Conservation (phyloP, 2,888 invertebrate species). For the Eupeodes luniger region DNA sequence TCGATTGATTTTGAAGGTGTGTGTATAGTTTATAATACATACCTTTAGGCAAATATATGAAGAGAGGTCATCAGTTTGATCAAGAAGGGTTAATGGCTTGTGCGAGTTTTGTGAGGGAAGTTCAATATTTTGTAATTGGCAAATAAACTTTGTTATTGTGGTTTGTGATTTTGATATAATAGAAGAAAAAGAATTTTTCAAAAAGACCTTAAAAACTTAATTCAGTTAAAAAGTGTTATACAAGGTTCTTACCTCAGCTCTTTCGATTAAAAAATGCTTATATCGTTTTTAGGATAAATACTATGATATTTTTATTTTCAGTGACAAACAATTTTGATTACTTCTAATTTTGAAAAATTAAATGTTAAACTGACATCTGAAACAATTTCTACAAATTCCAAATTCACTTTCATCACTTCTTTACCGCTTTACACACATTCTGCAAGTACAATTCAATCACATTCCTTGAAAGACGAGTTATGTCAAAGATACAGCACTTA, state of each 20-base stretch:
- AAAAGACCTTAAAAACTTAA: too few species aligned
- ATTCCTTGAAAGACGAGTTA: not conserved
- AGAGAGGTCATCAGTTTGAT: constrained; percentile 63
- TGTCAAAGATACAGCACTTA: constrained; percentile 28
- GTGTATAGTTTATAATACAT: not conserved
- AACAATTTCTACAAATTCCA: not conserved
- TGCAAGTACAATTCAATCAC: constrained; percentile 6
- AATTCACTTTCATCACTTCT: not conserved
- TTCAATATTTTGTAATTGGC: constrained; percentile 16
- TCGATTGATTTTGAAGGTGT: constrained; percentile 51
- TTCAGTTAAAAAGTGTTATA: too few species aligned
- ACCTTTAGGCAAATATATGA: constrained; percentile 20
- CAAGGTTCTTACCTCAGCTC: constrained; percentile 4
- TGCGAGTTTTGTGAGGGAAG: constrained; percentile 28
- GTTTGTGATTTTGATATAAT: not conserved
- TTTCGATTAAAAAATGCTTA: not conserved
- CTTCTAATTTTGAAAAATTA: too few species aligned
- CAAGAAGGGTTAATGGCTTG: constrained; percentile 68
- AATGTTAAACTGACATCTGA: too few species aligned
- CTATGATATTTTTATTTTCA: too few species aligned
- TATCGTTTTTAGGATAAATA: not conserved
- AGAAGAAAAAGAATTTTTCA: too few species aligned
- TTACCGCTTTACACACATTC: not conserved
- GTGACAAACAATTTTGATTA: too few species aligned
- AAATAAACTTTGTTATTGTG: not conserved